These are phyloP conservation scores for Keiferia lycopersicella DNA, from an alignment of 2,888 invertebrate genomes.

Conservation along the genomic window DNA sequence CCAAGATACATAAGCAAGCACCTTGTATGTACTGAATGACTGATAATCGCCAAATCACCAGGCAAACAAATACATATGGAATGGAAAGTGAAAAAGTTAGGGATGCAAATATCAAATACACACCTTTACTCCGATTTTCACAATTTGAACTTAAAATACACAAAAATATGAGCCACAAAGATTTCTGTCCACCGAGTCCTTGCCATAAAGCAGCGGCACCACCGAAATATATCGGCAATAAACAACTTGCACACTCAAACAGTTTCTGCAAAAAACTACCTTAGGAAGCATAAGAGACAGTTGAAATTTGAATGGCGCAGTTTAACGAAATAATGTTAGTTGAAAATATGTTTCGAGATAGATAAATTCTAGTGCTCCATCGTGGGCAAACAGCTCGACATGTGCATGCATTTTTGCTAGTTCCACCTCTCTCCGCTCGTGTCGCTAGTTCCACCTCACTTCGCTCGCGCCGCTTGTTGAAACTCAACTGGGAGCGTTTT, in stretches of 20 bases:
- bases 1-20: too few species aligned
- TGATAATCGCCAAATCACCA: too few species aligned
- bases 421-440: conserved; percentile 37
- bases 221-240: conserved; percentile 64
- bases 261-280: conserved; percentile 36
- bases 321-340: conserved; percentile 51
- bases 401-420: conserved; percentile 47
- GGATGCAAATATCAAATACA: not conserved
- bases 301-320: conserved; percentile 34
- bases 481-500: conserved; percentile 19
- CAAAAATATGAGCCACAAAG: conserved; percentile 60
- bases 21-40: too few species aligned
- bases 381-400: conserved; percentile 53
- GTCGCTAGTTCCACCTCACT: conserved; percentile 12
- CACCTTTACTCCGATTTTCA: conserved; percentile 27
- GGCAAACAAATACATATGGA: too few species aligned
- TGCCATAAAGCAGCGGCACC: conserved; percentile 57
- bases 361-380: conserved; percentile 56
- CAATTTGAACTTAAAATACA: conserved; percentile 32
- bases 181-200: conserved; percentile 50
- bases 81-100: too few species aligned
- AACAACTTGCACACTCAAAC: conserved; percentile 44
- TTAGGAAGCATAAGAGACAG: conserved; percentile 36
- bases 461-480: conserved; percentile 7
- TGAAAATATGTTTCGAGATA: conserved; percentile 55